phyloP scores from a whole-genome alignment of 1,140 invertebrate species.

The Halictus rubicundus region DNA sequence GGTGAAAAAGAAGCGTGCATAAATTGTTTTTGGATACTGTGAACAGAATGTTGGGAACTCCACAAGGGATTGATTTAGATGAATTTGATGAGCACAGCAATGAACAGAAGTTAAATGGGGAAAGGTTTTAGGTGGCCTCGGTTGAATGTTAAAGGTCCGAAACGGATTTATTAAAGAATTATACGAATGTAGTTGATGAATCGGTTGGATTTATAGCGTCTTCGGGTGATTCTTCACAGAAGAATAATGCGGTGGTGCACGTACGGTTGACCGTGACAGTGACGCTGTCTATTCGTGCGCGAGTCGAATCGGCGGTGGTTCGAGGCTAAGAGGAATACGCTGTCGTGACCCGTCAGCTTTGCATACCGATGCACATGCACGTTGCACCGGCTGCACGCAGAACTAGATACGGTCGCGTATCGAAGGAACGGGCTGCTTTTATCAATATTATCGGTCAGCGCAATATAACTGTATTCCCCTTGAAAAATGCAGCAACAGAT shows the following conservation, averaged over 20 bases:
- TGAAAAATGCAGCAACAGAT: too few relatives aligned
- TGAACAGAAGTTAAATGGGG: too few relatives aligned
- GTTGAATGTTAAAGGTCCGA: background rate
- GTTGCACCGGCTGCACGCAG: conserved; percentile 31
- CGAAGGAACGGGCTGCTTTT: background rate
- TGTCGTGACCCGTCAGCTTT: conserved; percentile 64
- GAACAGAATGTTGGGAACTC: too few relatives aligned
- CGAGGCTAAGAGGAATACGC: conserved; percentile 38
- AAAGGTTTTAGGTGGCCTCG: too few relatives aligned
- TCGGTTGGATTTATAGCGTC: too few relatives aligned
- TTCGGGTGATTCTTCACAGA: too few relatives aligned
- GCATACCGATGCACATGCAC: conserved; percentile 48
- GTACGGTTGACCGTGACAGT: conserved; percentile 26
- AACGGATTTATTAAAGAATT: background rate
- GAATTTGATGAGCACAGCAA: too few relatives aligned
- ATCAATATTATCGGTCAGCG: too few relatives aligned
- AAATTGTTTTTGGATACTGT: too few relatives aligned
- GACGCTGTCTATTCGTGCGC: conserved; percentile 21
- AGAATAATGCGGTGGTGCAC: background rate
- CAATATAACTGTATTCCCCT: too few relatives aligned
- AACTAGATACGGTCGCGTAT: conserved; percentile 15
- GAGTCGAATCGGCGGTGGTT: conserved; percentile 47
- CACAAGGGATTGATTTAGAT: too few relatives aligned
- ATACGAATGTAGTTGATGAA: background rate
- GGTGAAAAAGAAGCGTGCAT: too few relatives aligned